Conservation (phyloP, 2,888 invertebrate species). For the Seira sanloemensis region DNA sequence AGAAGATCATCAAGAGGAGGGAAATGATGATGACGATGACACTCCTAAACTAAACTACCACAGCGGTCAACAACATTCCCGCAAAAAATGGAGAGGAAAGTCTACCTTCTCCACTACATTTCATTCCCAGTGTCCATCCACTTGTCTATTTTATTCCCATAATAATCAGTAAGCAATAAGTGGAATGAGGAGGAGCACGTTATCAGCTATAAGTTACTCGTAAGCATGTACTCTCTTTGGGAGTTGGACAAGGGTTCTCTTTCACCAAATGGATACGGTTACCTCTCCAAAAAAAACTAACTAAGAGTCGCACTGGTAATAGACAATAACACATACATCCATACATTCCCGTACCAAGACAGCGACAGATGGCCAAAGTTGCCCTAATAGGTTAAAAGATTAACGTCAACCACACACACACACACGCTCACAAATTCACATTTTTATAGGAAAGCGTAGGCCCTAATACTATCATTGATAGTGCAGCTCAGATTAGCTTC, state of each 20-base stretch:
- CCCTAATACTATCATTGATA: neutral
- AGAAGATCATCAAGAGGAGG: conserved; percentile 32
- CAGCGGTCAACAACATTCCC: conserved; percentile 48
- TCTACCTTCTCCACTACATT: conserved; percentile 13
- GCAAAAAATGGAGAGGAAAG: conserved; percentile 41
- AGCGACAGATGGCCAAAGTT: conserved; percentile 65
- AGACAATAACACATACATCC: neutral
- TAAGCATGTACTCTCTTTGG: conserved; percentile 45
- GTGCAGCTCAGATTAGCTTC: conserved; percentile 4
- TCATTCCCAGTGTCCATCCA: conserved; percentile 2
- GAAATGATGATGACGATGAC: conserved; percentile 40
- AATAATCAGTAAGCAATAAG: conserved; percentile 27
- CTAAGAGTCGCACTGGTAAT: neutral
- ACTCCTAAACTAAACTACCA: conserved; percentile 44
- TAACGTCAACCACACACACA: conserved; percentile 63
- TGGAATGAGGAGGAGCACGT: neutral
- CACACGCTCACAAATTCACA: conserved; percentile 50
- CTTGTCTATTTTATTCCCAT: conserved; percentile 40
- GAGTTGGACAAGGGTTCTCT: conserved; percentile 21
- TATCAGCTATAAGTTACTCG: conserved; percentile 4
- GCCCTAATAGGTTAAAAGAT: conserved; percentile 66
- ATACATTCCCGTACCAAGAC: conserved; percentile 32
- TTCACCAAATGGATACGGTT: conserved; percentile 2
- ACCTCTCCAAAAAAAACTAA: neutral
- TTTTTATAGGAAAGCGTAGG: conserved; percentile 31